Base-by-base conservation (phyloP, 2,888 invertebrate species). In the Lamproptera curius region DNA sequence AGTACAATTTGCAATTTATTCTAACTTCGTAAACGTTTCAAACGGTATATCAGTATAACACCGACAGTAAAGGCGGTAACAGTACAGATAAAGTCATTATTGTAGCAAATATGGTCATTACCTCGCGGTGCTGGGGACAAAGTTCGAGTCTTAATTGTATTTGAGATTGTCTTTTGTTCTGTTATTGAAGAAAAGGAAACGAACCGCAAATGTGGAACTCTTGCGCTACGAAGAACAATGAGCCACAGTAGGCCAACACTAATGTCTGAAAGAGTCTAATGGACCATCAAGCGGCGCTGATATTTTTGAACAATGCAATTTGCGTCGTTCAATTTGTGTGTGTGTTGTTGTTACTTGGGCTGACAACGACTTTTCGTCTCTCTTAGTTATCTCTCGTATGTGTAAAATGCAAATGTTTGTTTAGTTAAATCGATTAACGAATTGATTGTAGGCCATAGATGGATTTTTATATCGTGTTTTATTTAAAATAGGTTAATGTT, bases 331-430 rank as follows among this genome's bases (percentile, higher is more conserved):
- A n/a, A n/a, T n/a, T n/a, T n/a, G n/a, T n/a, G n/a, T n/a, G n/a
- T n/a, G n/a, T n/a, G n/a, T n/a, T n/a, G n/a, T n/a, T n/a, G n/a
- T n/a, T n/a, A n/a, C n/a, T n/a, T n/a, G n/a, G n/a, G n/a, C n/a
- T 49, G 39, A 31, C 20, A 11, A 49, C 31, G 20, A 36, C 36
- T 40, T 11, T 36, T 49, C 23, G 37, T 14, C 34, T 38, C 39
- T 28, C 39, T 39, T 17, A 35, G 36, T 49, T 49, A 49, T 49
- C 49, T n/a, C n/a, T n/a, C n/a, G n/a, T n/a, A n/a, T n/a, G n/a
- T n/a, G n/a, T n/a, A n/a, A n/a, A n/a, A n/a, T n/a, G n/a, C n/a
- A n/a, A n/a, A n/a, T n/a, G n/a, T n/a, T n/a, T n/a, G n/a, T n/a
- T n/a, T n/a, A n/a, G n/a, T n/a, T n/a, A n/a, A n/a, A n/a, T n/a